Percentiles rank a stretch among this genome's conserved stretches.
phyloP scores from a whole-genome alignment of 1,140 invertebrate genomes.

The Arion vulgaris region DNA sequence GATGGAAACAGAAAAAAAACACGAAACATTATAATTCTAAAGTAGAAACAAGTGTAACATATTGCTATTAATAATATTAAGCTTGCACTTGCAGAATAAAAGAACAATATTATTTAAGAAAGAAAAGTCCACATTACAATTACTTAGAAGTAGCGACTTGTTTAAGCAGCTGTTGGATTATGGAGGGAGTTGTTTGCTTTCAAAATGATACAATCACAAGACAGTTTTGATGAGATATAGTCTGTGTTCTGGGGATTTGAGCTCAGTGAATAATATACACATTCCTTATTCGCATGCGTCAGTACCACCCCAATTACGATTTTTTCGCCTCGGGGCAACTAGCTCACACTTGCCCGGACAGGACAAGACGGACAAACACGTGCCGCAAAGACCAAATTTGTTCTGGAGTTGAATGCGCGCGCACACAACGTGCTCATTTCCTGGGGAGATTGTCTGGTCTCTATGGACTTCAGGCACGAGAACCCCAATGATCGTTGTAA shows the following conservation, averaged over 20 bases:
- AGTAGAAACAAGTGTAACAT: too few species aligned
- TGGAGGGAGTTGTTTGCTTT: too few species aligned
- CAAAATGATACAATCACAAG: background rate
- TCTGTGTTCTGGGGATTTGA: background rate
- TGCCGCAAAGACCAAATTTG: conserved; percentile 18
- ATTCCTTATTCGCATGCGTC: background rate
- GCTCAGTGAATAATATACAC: background rate
- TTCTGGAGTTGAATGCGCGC: conserved; percentile 9
- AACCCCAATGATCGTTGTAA: background rate
- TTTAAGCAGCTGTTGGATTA: too few species aligned
- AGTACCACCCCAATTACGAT: background rate
- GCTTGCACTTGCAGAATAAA: too few species aligned
- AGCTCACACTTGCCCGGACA: conserved; percentile 9
- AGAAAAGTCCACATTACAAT: too few species aligned
- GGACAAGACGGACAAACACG: background rate
- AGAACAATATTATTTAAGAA: too few species aligned
- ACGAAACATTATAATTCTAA: too few species aligned
- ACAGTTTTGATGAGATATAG: background rate
- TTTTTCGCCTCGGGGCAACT: background rate
- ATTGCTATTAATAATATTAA: too few species aligned
- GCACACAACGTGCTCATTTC: conserved; percentile 25
- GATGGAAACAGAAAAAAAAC: too few species aligned
- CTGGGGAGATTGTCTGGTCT: background rate
- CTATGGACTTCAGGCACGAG: background rate
- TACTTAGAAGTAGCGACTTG: too few species aligned